phyloP scores from a whole-genome alignment of 2,888 invertebrate species.

The Drosophila monieri region DNA sequence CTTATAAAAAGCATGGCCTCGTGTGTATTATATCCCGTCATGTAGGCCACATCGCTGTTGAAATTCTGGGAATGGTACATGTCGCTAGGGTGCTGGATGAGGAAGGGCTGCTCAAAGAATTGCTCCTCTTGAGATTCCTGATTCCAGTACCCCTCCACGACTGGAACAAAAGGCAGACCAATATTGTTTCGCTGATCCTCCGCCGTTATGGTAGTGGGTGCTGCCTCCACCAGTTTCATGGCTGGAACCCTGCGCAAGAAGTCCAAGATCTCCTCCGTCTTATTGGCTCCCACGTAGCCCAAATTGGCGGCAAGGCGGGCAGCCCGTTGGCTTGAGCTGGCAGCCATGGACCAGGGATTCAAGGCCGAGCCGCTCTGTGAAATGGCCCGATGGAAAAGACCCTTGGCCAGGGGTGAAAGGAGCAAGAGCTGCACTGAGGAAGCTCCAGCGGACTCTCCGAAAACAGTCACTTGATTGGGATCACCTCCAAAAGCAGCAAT shows the following conservation, averaged over 20 bases:
- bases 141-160: slow-evolving; percentile 85
- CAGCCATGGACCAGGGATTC: slow-evolving; percentile 87
- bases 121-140: slow-evolving; percentile 71
- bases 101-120: slow-evolving; percentile 84
- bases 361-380: slow-evolving; percentile 87
- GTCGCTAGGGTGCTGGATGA: slow-evolving; percentile 85
- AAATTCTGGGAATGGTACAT: slow-evolving; percentile 84
- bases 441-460: slow-evolving; percentile 87
- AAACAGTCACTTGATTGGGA: slow-evolving; percentile 86
- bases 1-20: slow-evolving; percentile 88
- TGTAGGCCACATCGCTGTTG: slow-evolving; percentile 86
- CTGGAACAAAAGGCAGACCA: slow-evolving; percentile 86
- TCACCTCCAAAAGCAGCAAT: slow-evolving; percentile 87
- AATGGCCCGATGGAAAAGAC: slow-evolving; percentile 87
- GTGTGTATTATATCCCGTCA: slow-evolving; percentile 87
- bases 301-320: slow-evolving; percentile 86
- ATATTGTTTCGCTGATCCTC: slow-evolving; percentile 86
- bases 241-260: slow-evolving; percentile 86
- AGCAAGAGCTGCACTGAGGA: slow-evolving; percentile 87
- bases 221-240: slow-evolving; percentile 86
- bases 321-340: slow-evolving; percentile 85
- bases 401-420: slow-evolving; percentile 86
- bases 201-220: slow-evolving; percentile 85
- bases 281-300: slow-evolving; percentile 86
- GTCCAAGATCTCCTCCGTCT: slow-evolving; percentile 85